Evolutionary conservation across 2,113 vertebrate genomes (phyloP), one percentile per base, ranked within the genome.

Genomic region (Circaetus cinerascens): DNA sequence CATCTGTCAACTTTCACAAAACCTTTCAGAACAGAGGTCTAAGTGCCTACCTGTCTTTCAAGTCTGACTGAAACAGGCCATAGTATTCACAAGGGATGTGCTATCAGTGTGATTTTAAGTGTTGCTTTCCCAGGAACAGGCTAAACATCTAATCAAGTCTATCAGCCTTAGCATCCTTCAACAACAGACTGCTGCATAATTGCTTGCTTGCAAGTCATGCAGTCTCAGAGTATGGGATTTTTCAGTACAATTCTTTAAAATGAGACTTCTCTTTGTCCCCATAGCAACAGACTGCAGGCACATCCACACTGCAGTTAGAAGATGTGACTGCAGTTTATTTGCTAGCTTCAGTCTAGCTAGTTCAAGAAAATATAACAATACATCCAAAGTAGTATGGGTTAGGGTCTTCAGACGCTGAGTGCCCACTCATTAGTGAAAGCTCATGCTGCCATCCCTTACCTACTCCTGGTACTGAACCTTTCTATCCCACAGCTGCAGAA

Each of bases 81-180:
- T 2, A 45, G 3, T 7, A 66, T 5, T 64, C 15, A n/a, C 34
- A 46, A 71, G n/a, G n/a, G 7, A 19, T 21, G 2, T 20, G 43
- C 11, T 13, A 36, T 23, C 48, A 63, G 13, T 13, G 14, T 2
- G 5, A 57, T 3, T 18, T 1, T 5, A 53, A n/a, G 36, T 2
- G 3, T 17, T 46, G 40, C 63, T 59, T 50, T 22, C n/a, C 14
- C 18, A 50, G 29, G 26, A 76, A 19, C 16, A n/a, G 11, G 13
- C 11, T 53, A 5, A 56, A 53, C 10, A 34, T 6, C 4, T 19
- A 63, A 60, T 14, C 22, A 38, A 17, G 20, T 38, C 55, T 38
- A 56, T 50, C 25, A 60, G 0, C 36, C 18, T 12, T 0, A 1
- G 26, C 51, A 64, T 26, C 43, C 34, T 75, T 74, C 62, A 67